phyloP scores from a whole-genome alignment of 2,888 invertebrate species.

The Drosophila nr. fundita region DNA sequence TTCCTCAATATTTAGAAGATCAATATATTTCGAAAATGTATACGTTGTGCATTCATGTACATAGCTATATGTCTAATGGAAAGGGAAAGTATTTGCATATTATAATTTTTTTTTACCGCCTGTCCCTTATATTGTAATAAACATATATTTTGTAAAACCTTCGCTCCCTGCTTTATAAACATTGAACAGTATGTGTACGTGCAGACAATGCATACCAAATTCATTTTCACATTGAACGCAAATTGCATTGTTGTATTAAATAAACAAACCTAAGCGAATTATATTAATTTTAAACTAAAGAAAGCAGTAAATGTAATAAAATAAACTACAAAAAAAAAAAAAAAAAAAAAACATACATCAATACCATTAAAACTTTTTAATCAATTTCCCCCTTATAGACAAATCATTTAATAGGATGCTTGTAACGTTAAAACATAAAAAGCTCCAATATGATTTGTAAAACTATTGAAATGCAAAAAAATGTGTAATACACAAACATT shows the following conservation, averaged over 20 bases:
- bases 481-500: constrained; percentile 10
- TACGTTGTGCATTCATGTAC: constrained; percentile 26
- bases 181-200: constrained; percentile 55
- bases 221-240: constrained; percentile 54
- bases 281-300: constrained; percentile 65
- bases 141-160: constrained; percentile 36
- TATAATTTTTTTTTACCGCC: constrained; percentile 20
- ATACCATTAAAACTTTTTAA: constrained; percentile 41
- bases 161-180: constrained; percentile 37
- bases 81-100: constrained; percentile 28
- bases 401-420: constrained; percentile 11
- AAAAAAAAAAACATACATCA: constrained; percentile 30
- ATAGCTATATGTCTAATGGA: constrained; percentile 23
- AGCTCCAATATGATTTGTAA: constrained; percentile 30
- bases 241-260: constrained; percentile 70
- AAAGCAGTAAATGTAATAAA: constrained; percentile 62
- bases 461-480: constrained; percentile 9
- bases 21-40: background rate
- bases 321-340: constrained; percentile 31
- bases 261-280: constrained; percentile 66
- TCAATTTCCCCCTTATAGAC: constrained; percentile 41
- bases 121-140: constrained; percentile 48
- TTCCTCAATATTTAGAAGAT: constrained; percentile 8
- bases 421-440: constrained; percentile 18
- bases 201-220: constrained; percentile 54